Evolutionary conservation across 2,888 invertebrate species (phyloP).

Genomic region (Dioctria linearis): DNA sequence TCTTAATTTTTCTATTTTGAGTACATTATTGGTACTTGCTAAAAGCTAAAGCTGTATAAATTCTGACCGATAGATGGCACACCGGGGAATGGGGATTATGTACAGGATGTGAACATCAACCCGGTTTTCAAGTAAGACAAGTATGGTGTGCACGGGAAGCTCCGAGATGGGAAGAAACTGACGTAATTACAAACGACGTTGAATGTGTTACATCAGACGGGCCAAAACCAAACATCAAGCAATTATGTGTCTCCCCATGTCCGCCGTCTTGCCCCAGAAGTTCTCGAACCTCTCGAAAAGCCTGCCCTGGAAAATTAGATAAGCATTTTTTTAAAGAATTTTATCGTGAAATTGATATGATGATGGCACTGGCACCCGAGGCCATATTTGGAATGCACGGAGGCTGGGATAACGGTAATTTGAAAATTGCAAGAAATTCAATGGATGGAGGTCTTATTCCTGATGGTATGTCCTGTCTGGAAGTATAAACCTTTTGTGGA

Average conservation of each 20-base stretch:
- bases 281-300: background rate
- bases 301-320: background rate
- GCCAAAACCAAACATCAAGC: conserved; percentile 64
- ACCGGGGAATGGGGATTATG: conserved; percentile 78
- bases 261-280: background rate
- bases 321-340: conserved; percentile 23
- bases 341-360: background rate
- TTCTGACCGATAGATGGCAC: conserved; percentile 73
- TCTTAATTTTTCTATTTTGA: no score
- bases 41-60: background rate
- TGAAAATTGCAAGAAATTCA: background rate
- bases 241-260: conserved; percentile 65
- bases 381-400: background rate
- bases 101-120: conserved; percentile 72
- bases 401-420: background rate
- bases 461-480: no score
- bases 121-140: conserved; percentile 70
- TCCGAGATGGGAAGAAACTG: conserved; percentile 70
- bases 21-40: no score
- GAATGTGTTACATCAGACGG: conserved; percentile 64
- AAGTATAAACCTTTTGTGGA: no score
- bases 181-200: conserved; percentile 69
- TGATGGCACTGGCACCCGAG: conserved; percentile 15
- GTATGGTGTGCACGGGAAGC: conserved; percentile 73
- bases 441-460: background rate